A percentile compares a stretch with the other conserved stretches of the same genome.
Evolutionary conservation across 1,140 invertebrate genomes (phyloP).

Genomic region (Whitmania pigra): DNA sequence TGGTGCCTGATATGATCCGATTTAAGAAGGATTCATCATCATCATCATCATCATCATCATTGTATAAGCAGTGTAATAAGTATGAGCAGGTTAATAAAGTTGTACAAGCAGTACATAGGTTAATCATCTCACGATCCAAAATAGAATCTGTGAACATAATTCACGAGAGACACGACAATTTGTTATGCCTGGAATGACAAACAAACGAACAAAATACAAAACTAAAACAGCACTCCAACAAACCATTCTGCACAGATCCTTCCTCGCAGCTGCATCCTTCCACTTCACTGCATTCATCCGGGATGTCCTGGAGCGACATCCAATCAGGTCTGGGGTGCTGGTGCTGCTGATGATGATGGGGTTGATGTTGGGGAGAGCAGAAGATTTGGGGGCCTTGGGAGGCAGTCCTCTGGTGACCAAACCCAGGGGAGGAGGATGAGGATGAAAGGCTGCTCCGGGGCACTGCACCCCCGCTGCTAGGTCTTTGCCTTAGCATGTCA

Average conservation of each 20-base stretch:
- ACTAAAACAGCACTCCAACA: too few species aligned
- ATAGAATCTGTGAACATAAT: background rate
- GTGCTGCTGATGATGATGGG: background rate
- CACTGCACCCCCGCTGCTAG: background rate
- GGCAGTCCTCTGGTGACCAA: background rate
- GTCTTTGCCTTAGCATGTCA: background rate
- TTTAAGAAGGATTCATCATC: background rate
- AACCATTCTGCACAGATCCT: too few species aligned
- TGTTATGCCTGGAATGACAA: too few species aligned
- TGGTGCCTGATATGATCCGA: background rate
- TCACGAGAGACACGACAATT: too few species aligned
- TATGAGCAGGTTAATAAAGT: too few species aligned
- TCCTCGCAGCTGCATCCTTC: too few species aligned
- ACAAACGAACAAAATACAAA: too few species aligned
- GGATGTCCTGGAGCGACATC: slow-evolving; percentile 6
- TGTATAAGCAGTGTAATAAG: too few species aligned
- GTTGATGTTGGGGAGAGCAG: background rate
- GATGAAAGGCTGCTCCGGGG: background rate
- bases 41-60: too few species aligned
- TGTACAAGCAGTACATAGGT: too few species aligned
- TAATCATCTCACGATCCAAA: too few species aligned
- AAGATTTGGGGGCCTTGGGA: too few species aligned
- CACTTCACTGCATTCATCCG: background rate
- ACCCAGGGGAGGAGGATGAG: background rate
- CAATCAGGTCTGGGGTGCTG: background rate